These are phyloP conservation scores for Seriola quinqueradiata DNA, from an alignment of 2,113 vertebrate species.

Conservation along the genomic window DNA sequence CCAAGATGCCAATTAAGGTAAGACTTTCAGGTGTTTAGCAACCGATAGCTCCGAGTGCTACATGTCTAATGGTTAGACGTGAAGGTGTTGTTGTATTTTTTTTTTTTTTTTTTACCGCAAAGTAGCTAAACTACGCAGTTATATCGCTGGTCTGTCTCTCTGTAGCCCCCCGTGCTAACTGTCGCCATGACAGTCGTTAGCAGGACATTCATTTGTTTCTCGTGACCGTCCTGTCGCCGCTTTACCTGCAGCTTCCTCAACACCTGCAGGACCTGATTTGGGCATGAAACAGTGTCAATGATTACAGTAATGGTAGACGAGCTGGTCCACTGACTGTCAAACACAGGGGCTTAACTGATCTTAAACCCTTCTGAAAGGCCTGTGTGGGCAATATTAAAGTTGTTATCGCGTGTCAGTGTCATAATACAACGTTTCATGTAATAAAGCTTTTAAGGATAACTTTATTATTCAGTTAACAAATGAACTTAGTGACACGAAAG, in stretches of 20 bases:
- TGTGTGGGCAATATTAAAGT: neutral
- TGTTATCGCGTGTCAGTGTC: neutral
- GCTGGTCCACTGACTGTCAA: neutral
- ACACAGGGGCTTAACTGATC: too few relatives aligned
- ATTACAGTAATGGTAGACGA: neutral
- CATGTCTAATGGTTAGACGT: neutral
- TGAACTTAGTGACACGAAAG: neutral
- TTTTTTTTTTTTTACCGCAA: neutral
- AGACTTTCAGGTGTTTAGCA: neutral
- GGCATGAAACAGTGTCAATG: neutral
- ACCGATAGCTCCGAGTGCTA: neutral
- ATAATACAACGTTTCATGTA: neutral
- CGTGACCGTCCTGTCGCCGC: neutral
- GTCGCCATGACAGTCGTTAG: conserved; percentile 31
- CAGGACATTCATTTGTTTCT: neutral
- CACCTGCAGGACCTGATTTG: neutral
- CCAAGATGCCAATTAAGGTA: conserved; percentile 84
- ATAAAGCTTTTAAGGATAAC: neutral
- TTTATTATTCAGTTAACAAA: neutral
- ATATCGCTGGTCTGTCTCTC: rapidly evolving
- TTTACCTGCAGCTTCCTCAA: neutral
- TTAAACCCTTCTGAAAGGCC: neutral
- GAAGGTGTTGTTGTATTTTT: neutral
- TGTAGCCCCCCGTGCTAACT: conserved; percentile 23
- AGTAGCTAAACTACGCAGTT: neutral